A percentile compares a stretch with the other conserved stretches of the same genome.
phyloP scores from a whole-genome alignment of 1,140 invertebrate genomes.

The Calephelis nemesis region DNA sequence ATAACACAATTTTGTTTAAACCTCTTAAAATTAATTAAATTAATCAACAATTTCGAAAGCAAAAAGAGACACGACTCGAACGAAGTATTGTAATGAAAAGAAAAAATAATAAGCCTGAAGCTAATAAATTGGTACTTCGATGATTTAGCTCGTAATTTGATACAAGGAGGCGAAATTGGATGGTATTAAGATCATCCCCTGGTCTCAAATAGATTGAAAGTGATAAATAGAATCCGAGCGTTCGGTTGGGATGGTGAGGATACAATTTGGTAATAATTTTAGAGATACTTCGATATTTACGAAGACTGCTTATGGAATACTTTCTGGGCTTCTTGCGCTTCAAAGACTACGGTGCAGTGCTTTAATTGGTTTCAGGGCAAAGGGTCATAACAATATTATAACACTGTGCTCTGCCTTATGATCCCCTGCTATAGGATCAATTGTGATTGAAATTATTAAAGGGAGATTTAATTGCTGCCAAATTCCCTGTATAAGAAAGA shows the following conservation, averaged over 20 bases:
- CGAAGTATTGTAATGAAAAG: slow-evolving; percentile 7
- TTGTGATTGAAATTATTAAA: no score
- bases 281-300: not conserved
- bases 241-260: not conserved
- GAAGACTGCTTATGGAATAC: not conserved
- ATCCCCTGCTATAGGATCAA: no score
- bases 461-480: no score
- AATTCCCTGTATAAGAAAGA: no score
- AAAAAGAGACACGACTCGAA: not conserved
- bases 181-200: slow-evolving; percentile 11
- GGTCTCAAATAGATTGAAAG: slow-evolving; percentile 17
- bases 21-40: not conserved
- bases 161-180: slow-evolving; percentile 11
- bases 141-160: slow-evolving; percentile 11
- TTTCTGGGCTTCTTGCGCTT: no score
- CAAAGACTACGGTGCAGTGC: no score
- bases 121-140: slow-evolving; percentile 10
- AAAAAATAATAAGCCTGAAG: not conserved
- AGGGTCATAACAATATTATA: no score
- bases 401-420: no score
- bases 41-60: not conserved
- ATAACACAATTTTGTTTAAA: no score
- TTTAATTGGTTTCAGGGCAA: no score
- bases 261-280: not conserved
- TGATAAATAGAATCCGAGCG: slow-evolving; percentile 15